Conservation (phyloP, 1,140 invertebrate species). For the Rhyzopertha dominica region DNA sequence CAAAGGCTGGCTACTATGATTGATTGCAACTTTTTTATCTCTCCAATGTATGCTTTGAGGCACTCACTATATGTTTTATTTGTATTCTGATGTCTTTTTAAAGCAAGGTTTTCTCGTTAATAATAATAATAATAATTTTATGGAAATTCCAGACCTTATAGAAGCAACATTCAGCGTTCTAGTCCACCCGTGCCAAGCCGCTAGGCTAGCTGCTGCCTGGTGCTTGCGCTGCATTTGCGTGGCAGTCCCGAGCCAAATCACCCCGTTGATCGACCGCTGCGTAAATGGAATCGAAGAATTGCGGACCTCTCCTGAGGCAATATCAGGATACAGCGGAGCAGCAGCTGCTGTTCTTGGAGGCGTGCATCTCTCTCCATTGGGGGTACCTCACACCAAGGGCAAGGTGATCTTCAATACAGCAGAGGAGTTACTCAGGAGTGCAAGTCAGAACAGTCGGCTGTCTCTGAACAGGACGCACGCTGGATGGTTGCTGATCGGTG, state of each 20-base stretch:
- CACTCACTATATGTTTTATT: too few species aligned
- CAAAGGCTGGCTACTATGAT: too few species aligned
- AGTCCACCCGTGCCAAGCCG: slow-evolving; percentile 88
- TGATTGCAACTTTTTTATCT: too few species aligned
- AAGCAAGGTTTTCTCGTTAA: background rate
- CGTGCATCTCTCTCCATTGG: slow-evolving; percentile 83
- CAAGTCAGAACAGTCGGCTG: slow-evolving; percentile 93
- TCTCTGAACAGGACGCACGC: slow-evolving; percentile 93
- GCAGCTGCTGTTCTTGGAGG: slow-evolving; percentile 89
- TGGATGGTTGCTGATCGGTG: slow-evolving; percentile 94
- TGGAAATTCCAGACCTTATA: slow-evolving; percentile 49
- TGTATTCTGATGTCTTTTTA: too few species aligned
- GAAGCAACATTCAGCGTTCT: slow-evolving; percentile 69
- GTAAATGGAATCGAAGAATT: slow-evolving; percentile 82
- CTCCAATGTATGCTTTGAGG: too few species aligned
- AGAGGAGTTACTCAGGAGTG: slow-evolving; percentile 92
- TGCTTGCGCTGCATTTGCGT: slow-evolving; percentile 87
- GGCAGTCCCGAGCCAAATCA: slow-evolving; percentile 89
- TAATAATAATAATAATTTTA: too few species aligned
- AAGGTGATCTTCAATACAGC: slow-evolving; percentile 97
- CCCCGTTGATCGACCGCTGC: slow-evolving; percentile 86
- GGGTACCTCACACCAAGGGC: slow-evolving; percentile 93
- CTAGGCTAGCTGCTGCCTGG: slow-evolving; percentile 89
- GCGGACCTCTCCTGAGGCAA: slow-evolving; percentile 87
- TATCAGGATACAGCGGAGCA: slow-evolving; percentile 89